Percentiles rank a stretch among this genome's conserved stretches.
These are phyloP conservation scores for Falco berigora DNA, from an alignment of 2,797 vertebrate species.

Conservation along the genomic window DNA sequence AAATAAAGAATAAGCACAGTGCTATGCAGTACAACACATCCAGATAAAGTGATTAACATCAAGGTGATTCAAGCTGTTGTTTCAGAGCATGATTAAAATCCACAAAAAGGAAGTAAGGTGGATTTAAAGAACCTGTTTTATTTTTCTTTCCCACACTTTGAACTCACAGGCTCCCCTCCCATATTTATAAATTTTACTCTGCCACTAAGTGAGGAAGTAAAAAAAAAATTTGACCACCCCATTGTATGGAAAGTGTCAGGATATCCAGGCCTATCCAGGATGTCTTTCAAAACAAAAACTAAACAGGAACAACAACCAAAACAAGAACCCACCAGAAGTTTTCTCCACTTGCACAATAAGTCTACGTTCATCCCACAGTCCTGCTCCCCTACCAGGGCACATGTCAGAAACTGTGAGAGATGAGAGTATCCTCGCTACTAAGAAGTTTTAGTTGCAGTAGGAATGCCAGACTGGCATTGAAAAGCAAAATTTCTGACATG, in stretches of 20 bases:
- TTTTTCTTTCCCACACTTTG: neutral
- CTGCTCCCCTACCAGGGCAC: neutral
- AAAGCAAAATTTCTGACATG: neutral
- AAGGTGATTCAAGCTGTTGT: neutral
- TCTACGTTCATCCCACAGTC: neutral
- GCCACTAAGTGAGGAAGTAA: neutral
- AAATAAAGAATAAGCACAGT: neutral
- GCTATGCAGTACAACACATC: neutral
- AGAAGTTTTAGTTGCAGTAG: neutral
- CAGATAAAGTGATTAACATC: neutral
- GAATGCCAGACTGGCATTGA: neutral
- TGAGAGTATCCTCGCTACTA: neutral
- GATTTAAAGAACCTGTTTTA: neutral
- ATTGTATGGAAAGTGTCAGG: accelerated
- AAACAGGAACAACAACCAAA: neutral
- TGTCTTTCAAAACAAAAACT: neutral
- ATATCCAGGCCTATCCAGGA: neutral
- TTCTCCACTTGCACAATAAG: neutral
- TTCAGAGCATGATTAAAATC: neutral
- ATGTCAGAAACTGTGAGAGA: neutral
- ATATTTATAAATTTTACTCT: neutral
- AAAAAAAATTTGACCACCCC: neutral
- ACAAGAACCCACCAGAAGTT: neutral
- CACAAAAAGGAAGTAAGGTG: neutral
- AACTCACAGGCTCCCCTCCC: neutral